phyloP scores from a whole-genome alignment of 30 jellyfish, hydroid and myxozoan genomes.

The Mastigias papua region DNA sequence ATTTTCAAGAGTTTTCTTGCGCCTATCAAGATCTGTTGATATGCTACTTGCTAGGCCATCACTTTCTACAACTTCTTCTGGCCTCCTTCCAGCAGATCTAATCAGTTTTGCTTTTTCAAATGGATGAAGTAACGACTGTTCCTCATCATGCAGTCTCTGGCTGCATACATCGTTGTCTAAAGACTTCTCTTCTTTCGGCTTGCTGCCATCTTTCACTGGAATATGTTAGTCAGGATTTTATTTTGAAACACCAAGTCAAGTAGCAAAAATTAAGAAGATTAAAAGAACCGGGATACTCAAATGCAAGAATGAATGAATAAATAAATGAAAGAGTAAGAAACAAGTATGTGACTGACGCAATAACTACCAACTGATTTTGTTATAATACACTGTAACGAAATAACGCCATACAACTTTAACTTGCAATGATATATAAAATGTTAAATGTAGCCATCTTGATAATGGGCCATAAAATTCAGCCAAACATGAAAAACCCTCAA shows the following conservation, averaged over 20 bases:
- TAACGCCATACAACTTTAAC: too few relatives aligned
- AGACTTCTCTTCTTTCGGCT: background rate
- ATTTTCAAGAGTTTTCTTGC: conserved; percentile 52
- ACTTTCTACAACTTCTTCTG: background rate
- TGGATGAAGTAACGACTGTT: conserved; percentile 57
- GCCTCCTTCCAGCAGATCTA: conserved; percentile 33
- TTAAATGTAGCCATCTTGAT: too few relatives aligned
- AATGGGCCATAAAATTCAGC: too few relatives aligned
- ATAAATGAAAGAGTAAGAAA: background rate
- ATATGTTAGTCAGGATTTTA: background rate
- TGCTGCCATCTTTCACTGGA: background rate
- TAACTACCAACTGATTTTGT: too few relatives aligned
- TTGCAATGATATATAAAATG: too few relatives aligned
- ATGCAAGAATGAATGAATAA: background rate
- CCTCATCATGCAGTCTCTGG: background rate
- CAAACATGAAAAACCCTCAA: too few relatives aligned
- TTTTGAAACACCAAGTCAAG: background rate
- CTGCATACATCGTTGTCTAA: background rate
- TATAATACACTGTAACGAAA: too few relatives aligned
- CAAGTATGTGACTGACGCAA: background rate
- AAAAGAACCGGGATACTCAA: background rate
- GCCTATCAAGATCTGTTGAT: conserved; percentile 11
- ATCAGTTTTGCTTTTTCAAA: conserved; percentile 53
- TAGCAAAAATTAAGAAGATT: background rate
- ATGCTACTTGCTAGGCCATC: background rate